Evolutionary conservation across 2,797 vertebrate species (phyloP).

Genomic region (Decapterus maruadsi): DNA sequence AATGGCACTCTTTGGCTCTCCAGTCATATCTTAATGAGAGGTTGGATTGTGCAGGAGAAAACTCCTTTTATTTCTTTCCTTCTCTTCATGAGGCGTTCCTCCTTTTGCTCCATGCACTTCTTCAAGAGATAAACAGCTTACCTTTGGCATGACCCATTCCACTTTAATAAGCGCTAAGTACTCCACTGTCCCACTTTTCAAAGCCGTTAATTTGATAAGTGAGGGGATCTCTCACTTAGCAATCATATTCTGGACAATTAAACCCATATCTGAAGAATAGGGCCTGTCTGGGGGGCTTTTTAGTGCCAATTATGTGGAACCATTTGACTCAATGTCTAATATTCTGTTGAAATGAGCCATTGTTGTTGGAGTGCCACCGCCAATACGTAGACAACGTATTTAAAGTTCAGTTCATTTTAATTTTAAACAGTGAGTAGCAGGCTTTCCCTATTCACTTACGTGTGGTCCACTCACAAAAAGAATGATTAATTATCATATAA

Average conservation of each 20-base stretch:
- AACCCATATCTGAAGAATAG: conserved; percentile 79
- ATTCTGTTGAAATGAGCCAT: conserved; percentile 58
- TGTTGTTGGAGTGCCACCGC: conserved; percentile 53
- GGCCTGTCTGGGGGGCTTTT: conserved; percentile 75
- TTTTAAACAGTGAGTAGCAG: conserved; percentile 17
- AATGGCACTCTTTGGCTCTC: conserved; percentile 30
- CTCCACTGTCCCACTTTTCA: conserved; percentile 75
- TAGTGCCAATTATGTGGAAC: conserved; percentile 80
- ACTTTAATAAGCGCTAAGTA: conserved; percentile 80
- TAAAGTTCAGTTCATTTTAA: conserved; percentile 35
- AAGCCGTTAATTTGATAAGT: conserved; percentile 83
- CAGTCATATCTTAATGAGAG: conserved; percentile 54
- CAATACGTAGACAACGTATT: conserved; percentile 5
- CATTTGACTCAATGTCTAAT: conserved; percentile 64
- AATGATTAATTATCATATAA: neutral
- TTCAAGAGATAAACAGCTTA: conserved; percentile 82
- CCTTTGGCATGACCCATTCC: conserved; percentile 77
- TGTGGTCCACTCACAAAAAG: neutral
- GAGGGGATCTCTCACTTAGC: conserved; percentile 79
- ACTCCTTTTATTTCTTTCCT: conserved; percentile 30
- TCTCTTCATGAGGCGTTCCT: conserved; percentile 41
- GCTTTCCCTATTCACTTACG: neutral
- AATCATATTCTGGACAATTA: conserved; percentile 86
- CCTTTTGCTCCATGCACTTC: conserved; percentile 38
- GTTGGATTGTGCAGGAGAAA: conserved; percentile 34